Evolutionary conservation across 2,888 invertebrate genomes (phyloP).

Genomic region (Acanthopleura granulata): DNA sequence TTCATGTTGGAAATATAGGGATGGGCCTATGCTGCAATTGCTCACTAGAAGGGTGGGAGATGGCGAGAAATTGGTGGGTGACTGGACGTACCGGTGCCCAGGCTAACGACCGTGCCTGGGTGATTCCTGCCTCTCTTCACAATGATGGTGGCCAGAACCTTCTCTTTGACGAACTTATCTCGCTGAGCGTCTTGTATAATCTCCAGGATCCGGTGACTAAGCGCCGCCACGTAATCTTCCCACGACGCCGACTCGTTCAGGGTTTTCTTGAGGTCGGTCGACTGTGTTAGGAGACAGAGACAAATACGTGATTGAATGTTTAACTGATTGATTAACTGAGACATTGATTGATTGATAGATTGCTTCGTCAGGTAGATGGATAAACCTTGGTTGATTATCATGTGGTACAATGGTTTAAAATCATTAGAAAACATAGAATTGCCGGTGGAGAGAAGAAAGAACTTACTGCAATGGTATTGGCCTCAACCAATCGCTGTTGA

Average conservation of each 20-base stretch:
- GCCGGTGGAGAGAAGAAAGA: no score
- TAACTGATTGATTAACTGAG: no score
- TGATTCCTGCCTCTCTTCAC: conserved; percentile 33
- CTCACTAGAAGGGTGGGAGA: no score
- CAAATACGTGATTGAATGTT: no score
- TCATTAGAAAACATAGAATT: no score
- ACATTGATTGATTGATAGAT: no score
- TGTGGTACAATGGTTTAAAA: no score
- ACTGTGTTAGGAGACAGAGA: background rate
- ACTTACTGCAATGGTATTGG: conserved; percentile 12
- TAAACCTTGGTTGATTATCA: no score
- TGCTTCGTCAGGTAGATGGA: no score
- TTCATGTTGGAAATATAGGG: no score
- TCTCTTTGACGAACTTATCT: conserved; percentile 31
- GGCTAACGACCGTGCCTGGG: conserved; percentile 32
- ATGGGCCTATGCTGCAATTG: no score
- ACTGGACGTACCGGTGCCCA: conserved; percentile 34
- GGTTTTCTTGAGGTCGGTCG: background rate
- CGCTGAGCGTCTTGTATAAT: conserved; percentile 7
- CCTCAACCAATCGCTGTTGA: conserved; percentile 1
- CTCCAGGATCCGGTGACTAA: background rate
- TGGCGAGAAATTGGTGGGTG: no score
- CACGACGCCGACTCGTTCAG: background rate
- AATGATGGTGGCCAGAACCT: conserved; percentile 37
- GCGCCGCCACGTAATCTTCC: conserved; percentile 1